A percentile compares a stretch with the other conserved stretches of the same genome.
phyloP scores from a whole-genome alignment of 2,797 vertebrate species.

The Artibeus lituratus region DNA sequence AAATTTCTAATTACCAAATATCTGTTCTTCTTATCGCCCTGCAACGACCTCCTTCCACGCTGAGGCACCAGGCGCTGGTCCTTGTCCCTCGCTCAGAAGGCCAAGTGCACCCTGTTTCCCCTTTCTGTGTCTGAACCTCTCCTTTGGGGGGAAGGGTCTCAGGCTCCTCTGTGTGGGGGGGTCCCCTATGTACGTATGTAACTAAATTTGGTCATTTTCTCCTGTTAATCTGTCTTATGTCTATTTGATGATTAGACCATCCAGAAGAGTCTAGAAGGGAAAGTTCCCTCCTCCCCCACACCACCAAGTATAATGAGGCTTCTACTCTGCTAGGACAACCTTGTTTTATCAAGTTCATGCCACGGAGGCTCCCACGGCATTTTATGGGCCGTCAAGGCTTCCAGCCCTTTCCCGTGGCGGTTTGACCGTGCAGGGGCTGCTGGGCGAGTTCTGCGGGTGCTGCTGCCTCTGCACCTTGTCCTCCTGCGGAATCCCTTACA shows the following conservation, averaged over 20 bases:
- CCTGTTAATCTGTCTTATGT: not conserved
- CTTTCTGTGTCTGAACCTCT: not conserved
- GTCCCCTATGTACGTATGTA: not conserved
- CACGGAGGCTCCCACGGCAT: not conserved
- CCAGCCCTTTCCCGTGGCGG: not conserved
- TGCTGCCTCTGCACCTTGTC: not conserved
- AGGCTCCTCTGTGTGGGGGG: not conserved
- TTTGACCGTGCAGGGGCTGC: accelerated
- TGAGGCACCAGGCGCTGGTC: not conserved
- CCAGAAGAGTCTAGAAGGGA: not conserved
- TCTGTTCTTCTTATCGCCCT: not conserved
- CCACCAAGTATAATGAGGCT: not conserved
- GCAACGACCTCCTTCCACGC: not conserved
- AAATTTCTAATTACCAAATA: not conserved
- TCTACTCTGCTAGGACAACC: not conserved
- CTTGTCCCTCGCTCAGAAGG: too few species aligned
- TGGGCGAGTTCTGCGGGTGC: not conserved
- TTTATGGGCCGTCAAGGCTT: accelerated
- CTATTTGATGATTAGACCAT: not conserved
- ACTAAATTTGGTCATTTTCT: not conserved
- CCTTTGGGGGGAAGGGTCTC: not conserved
- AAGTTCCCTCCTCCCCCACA: too few species aligned
- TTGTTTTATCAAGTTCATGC: not conserved
- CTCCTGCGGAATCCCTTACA: not conserved
- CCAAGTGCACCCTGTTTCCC: not conserved